These are phyloP conservation scores for Neotoma lepida DNA, from an alignment of 2,113 vertebrate genomes.

Conservation along the genomic window DNA sequence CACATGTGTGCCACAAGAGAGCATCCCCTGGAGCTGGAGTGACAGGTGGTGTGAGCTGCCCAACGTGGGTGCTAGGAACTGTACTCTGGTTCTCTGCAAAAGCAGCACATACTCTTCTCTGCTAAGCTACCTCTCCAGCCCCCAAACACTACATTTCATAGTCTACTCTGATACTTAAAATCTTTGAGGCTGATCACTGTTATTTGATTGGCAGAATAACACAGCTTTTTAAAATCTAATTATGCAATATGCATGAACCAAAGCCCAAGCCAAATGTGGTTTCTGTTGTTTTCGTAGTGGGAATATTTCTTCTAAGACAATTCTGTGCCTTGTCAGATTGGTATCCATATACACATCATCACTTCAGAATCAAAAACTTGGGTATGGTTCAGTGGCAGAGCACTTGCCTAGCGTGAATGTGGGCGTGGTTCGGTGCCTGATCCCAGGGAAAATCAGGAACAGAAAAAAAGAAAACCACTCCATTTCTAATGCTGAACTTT, in stretches of 20 bases:
- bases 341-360: not conserved
- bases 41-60: not conserved
- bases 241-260: not conserved
- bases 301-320: not conserved
- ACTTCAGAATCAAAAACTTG: not conserved
- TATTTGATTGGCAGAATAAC: not conserved
- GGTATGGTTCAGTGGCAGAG: not conserved
- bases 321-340: not conserved
- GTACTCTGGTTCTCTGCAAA: not conserved
- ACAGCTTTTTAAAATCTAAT: constrained; percentile 12
- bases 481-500: not conserved
- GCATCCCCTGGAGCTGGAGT: not conserved
- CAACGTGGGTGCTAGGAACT: not conserved
- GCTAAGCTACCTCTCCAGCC: not conserved
- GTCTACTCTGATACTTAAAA: not conserved
- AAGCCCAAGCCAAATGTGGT: not conserved
- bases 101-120: not conserved
- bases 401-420: not conserved
- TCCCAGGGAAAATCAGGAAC: not conserved
- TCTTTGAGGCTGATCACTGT: not conserved
- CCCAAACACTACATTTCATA: not conserved
- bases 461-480: not conserved
- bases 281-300: not conserved
- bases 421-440: too few species aligned
- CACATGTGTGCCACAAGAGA: not conserved